A percentile compares a stretch with the other conserved stretches of the same genome.
These are phyloP conservation scores for Ibidorhyncha struthersii DNA, from an alignment of 2,113 vertebrate genomes.

Conservation along the genomic window DNA sequence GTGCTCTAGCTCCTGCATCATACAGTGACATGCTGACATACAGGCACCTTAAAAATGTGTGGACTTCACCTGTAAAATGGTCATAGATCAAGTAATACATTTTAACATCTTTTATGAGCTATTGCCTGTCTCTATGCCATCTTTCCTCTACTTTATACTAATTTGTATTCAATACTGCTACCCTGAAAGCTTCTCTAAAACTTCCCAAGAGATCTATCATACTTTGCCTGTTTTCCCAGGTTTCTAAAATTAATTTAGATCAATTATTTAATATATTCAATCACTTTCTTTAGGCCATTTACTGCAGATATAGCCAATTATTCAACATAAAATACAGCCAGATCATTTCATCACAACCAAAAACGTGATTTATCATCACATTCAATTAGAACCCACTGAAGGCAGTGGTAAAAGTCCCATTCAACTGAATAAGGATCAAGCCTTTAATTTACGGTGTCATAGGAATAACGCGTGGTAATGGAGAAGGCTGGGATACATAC, in stretches of 20 bases:
- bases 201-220: constrained; percentile 37
- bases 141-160: neutral
- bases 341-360: neutral
- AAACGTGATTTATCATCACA: constrained; percentile 35
- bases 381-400: constrained; percentile 44
- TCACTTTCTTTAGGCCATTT: constrained; percentile 45
- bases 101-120: constrained; percentile 4
- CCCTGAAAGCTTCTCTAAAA: constrained; percentile 22
- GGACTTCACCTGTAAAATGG: neutral
- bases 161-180: constrained; percentile 19
- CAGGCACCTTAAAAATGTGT: neutral
- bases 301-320: constrained; percentile 15
- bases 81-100: neutral
- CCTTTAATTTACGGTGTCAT: neutral
- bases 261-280: constrained; percentile 28
- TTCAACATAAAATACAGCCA: constrained; percentile 46
- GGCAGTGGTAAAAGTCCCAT: neutral
- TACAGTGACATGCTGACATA: neutral
- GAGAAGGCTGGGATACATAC: constrained; percentile 77
- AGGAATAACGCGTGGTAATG: neutral
- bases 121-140: neutral
- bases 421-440: neutral
- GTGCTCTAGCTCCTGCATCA: neutral
- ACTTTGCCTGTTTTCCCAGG: constrained; percentile 16
- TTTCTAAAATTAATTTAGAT: constrained; percentile 48